Base-by-base conservation (phyloP, 1,140 invertebrate genomes). In the Drosophila nasuta region DNA sequence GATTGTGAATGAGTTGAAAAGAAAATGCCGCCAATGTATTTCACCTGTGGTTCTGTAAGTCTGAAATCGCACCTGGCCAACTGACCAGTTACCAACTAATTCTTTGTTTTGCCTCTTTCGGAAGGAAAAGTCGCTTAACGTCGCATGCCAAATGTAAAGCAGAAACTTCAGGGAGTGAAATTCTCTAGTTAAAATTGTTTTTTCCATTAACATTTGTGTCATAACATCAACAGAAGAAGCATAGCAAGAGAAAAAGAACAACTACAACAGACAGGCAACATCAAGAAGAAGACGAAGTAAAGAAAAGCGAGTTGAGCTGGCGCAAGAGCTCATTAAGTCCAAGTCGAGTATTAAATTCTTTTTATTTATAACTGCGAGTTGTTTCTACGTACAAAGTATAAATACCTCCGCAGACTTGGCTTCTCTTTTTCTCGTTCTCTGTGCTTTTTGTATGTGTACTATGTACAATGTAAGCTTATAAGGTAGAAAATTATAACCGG, bases 401-500 rank as follows among this genome's bases (percentile, higher is more conserved):
- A 75, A 63, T 69, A 49, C 57, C 57, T 43, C 20, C 8, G 51
- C 64, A 73, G 35, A 74, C 6, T 45, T 41, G 10, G 38, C 10
- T 33, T n/a, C 30, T 7, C 20, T 13, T 11, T 52, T 11, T 10
- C 8, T 17, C 5, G 17, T 15, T 17, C 41, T 49, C 38, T 51
- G 45, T 45, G 15, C 20, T 25, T 25, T 33, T 38, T 45, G 60
- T 65, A 54, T 75, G 46, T 66, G 65, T 68, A 6, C 48, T 73
- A 65, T 87, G 59, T 69, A 62, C 54, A 82, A 65, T 62, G 75
- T 71, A 46, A 62, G 60, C 87, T 83, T 91, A 81, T 91, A 91
- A 75, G 88, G 88, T 46, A 76, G 82, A 81, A 87, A 76, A 91
- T 91, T 83, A 75, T 75, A 83, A 83, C 73, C 81, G 78, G 88